phyloP scores from a whole-genome alignment of 2,113 vertebrate genomes.

The Salminus brasiliensis region DNA sequence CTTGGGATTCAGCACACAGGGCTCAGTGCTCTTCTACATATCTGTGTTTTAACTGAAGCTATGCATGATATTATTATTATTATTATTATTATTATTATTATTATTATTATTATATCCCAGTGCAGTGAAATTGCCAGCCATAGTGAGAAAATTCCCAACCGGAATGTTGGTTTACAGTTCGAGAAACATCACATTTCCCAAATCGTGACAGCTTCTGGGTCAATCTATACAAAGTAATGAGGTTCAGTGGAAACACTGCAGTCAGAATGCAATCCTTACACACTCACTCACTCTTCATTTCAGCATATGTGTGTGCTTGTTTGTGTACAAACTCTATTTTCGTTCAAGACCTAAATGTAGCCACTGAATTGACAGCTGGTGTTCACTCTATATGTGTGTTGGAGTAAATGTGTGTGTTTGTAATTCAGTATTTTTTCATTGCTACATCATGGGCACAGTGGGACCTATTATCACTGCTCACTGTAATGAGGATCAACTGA shows the following conservation, averaged over 20 bases:
- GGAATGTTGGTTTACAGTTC: no score
- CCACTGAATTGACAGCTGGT: not conserved
- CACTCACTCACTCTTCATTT: not conserved
- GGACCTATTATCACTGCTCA: slow-evolving; percentile 26
- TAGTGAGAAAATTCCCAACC: no score
- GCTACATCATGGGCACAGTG: slow-evolving; percentile 21
- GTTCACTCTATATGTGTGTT: not conserved
- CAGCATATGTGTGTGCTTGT: not conserved
- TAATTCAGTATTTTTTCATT: slow-evolving; percentile 14
- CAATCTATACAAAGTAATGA: not conserved
- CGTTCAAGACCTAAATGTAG: not conserved
- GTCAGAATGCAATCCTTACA: no score
- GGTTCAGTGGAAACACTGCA: not conserved
- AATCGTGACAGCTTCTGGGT: not conserved
- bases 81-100: no score
- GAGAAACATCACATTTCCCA: not conserved
- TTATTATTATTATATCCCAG: not conserved
- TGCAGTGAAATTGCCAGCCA: no score
- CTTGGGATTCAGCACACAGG: slow-evolving; percentile 15
- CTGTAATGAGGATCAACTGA: slow-evolving; percentile 33
- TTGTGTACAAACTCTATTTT: not conserved
- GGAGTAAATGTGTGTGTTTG: not conserved
- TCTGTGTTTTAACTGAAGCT: slow-evolving; percentile 3
- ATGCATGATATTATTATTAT: not conserved
- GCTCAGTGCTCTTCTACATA: slow-evolving; percentile 12